A percentile compares a stretch with the other conserved stretches of the same genome.
These are phyloP conservation scores for Rhagologus leucostigma DNA, from an alignment of 2,113 vertebrate species.

Conservation along the genomic window DNA sequence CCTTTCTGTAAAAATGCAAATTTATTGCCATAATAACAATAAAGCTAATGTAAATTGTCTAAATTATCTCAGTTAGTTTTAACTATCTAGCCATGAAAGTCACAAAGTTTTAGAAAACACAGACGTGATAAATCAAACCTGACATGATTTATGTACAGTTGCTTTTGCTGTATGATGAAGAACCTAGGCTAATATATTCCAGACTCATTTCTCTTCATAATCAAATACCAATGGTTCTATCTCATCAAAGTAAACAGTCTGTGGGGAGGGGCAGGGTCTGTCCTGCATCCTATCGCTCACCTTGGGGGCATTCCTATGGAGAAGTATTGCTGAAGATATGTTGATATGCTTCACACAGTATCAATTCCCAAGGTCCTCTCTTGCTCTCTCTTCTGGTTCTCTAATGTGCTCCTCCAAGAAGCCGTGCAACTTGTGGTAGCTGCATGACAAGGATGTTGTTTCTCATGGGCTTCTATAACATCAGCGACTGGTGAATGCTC, in stretches of 20 bases:
- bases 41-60: background rate
- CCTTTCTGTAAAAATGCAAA: background rate
- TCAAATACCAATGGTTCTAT: background rate
- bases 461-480: background rate
- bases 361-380: background rate
- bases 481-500: accelerated
- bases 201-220: background rate
- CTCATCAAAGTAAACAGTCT: background rate
- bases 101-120: background rate
- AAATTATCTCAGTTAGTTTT: background rate
- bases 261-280: background rate
- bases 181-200: background rate
- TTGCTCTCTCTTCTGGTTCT: background rate
- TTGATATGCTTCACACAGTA: background rate
- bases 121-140: background rate
- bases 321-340: background rate
- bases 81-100: background rate
- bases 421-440: accelerated
- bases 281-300: background rate
- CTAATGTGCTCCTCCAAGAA: background rate
- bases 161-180: background rate
- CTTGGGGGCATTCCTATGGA: background rate
- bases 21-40: background rate
- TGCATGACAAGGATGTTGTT: background rate
- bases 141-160: background rate